Evolutionary conservation across 2,797 vertebrate genomes (phyloP), one percentile per base, ranked within the genome.

Genomic region (Hylomyscus alleni): DNA sequence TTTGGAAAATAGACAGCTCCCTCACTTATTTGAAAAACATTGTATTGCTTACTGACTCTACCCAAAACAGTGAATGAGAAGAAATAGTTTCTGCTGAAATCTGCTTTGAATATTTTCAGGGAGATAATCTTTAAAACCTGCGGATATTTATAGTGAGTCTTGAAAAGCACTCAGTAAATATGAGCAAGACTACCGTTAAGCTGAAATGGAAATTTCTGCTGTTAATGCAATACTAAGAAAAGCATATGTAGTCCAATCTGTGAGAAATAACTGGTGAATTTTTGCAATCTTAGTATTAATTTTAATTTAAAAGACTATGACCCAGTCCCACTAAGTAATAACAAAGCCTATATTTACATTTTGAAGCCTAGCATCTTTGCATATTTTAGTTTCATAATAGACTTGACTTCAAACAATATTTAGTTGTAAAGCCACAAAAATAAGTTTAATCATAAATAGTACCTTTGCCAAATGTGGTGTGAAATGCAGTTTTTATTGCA

Each of bases 401-500:
- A 89, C 77, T 69, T 93, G 56, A 92, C 72, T 92, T 90, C 34
- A 95, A 90, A 91, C 75, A 87, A 34, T 93, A 95, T 95, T 97
- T 78, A 62, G 24, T n/a, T 84, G 13, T 56, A 93, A 96, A 72
- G n/a, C 19, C 84, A 1, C 24, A 95, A 96, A 94, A 83, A 47
- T 80, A 14, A 77, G 31, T 80, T 90, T 69, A 75, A 89, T 81
- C 62, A 86, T 60, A 97, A 93, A 75, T 91, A 82, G 8, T 92
- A 15, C 56, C 50, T 92, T 96, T 75, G 89, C 91, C 76, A 93
- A 40, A 44, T 93, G 19, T 75, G 65, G 86, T 92, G 56, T 91
- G 37, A 96, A 94, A 94, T 50, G 12, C 2, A 54, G 60, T 73
- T 24, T 78, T 29, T 83, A 65, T 60, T 19, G 17, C 37, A 94